Evolutionary conservation across 2,797 vertebrate genomes (phyloP).

Genomic region (Pangasius krempfi): DNA sequence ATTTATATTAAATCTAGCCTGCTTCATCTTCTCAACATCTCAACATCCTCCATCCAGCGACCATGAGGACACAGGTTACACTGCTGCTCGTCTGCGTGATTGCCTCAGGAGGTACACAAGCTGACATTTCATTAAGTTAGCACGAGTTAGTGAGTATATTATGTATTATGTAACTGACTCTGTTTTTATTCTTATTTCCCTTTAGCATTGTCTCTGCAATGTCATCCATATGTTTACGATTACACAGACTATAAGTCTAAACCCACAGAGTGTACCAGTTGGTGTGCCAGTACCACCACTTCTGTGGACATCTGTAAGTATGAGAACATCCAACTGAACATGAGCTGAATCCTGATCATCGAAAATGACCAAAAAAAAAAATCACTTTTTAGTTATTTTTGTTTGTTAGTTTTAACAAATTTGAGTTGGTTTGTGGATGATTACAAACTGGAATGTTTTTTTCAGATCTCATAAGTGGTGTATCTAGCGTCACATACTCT

Average conservation of each 20-base stretch:
- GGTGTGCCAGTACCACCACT: not conserved
- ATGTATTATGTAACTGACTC: not conserved
- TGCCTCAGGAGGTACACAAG: not conserved
- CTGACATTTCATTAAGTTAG: not conserved
- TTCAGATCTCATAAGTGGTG: not conserved
- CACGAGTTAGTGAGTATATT: not conserved
- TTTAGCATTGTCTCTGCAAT: not conserved
- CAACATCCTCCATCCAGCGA: not conserved
- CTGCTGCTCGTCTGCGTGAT: not conserved
- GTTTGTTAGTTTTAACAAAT: too few species aligned
- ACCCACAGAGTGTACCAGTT: not conserved
- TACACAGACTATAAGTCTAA: rapidly evolving
- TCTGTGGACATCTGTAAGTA: not conserved
- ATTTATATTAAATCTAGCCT: not conserved
- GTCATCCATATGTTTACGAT: not conserved
- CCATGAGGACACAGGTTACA: not conserved
- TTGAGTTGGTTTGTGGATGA: not conserved
- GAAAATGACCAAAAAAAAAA: too few species aligned
- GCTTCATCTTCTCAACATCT: not conserved
- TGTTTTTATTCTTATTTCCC: not conserved
- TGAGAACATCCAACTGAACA: not conserved
- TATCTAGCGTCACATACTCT: not conserved
- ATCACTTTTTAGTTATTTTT: too few species aligned
- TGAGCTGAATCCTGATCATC: too few species aligned
- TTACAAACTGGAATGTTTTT: not conserved